Evolutionary conservation across 2,113 vertebrate species (phyloP).

Genomic region (Petrocephalus microphthalmus): DNA sequence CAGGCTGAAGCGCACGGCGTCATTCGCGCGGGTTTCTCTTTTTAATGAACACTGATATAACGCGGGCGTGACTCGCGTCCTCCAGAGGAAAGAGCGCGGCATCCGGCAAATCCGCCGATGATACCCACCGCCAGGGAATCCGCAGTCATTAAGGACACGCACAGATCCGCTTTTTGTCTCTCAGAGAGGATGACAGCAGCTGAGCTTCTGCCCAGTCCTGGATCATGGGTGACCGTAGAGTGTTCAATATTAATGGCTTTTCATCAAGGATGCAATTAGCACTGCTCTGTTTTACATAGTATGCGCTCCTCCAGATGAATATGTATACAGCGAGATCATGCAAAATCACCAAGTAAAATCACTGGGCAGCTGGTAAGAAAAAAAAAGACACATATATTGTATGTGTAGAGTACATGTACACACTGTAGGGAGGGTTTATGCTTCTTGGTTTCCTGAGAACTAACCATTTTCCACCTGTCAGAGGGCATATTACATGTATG

Average conservation of each 20-base stretch:
- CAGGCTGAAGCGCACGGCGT: constrained; percentile 62
- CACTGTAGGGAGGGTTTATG: constrained; percentile 17
- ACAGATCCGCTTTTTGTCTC: constrained; percentile 58
- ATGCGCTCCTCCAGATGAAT: constrained; percentile 61
- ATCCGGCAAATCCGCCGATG: constrained; percentile 67
- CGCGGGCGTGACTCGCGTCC: constrained; percentile 59
- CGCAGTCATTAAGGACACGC: constrained; percentile 72
- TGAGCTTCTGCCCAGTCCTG: constrained; percentile 39
- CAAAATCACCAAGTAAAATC: constrained; percentile 58
- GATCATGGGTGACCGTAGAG: constrained; percentile 48
- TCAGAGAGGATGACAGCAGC: constrained; percentile 36
- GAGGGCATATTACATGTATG: constrained; percentile 35
- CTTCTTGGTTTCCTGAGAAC: constrained; percentile 43
- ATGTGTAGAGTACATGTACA: constrained; percentile 37
- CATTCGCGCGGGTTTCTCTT: constrained; percentile 62
- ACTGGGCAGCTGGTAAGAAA: constrained; percentile 32
- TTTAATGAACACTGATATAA: constrained; percentile 72
- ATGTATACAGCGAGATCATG: constrained; percentile 60
- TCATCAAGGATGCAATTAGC: constrained; percentile 76
- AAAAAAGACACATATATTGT: constrained; percentile 19
- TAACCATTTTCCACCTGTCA: constrained; percentile 35
- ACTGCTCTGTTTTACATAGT: constrained; percentile 67
- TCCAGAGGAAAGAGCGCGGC: constrained; percentile 57
- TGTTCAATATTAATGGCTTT: constrained; percentile 73
- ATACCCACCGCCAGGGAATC: constrained; percentile 62